phyloP scores from a whole-genome alignment of 2,888 invertebrate genomes.

The Acleris laterana region DNA sequence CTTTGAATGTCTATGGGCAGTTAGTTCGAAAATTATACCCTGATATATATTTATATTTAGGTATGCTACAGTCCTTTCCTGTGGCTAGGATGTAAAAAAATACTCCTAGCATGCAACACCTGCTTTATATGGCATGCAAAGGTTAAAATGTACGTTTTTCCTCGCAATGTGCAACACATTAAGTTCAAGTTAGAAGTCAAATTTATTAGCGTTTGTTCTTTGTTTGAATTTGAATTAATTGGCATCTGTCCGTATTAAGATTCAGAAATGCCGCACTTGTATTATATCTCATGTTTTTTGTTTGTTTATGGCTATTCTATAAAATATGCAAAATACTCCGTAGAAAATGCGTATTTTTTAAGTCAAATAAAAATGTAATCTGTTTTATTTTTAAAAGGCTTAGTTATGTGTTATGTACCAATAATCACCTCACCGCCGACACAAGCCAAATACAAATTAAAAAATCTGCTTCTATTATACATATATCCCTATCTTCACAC shows the following conservation, averaged over 20 bases:
- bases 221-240: neutral
- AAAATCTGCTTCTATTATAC: too few relatives aligned
- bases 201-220: slow-evolving; percentile 1
- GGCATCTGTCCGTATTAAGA: slow-evolving; percentile 1
- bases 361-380: too few relatives aligned
- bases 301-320: too few relatives aligned
- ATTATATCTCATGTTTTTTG: too few relatives aligned
- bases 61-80: slow-evolving; percentile 7
- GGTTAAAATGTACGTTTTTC: slow-evolving; percentile 31
- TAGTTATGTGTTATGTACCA: too few relatives aligned
- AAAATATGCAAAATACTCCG: too few relatives aligned
- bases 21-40: neutral
- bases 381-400: too few relatives aligned
- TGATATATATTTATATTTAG: neutral
- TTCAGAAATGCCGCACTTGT: neutral
- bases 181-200: neutral
- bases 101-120: slow-evolving; percentile 7
- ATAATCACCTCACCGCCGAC: too few relatives aligned
- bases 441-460: too few relatives aligned
- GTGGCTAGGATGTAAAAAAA: slow-evolving; percentile 11
- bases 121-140: slow-evolving; percentile 21
- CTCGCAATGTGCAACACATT: slow-evolving; percentile 22
- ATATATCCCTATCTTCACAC: too few relatives aligned
- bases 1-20: neutral
- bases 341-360: too few relatives aligned